phyloP scores from a whole-genome alignment of 2,888 invertebrate species.

The Hyles lineata region DNA sequence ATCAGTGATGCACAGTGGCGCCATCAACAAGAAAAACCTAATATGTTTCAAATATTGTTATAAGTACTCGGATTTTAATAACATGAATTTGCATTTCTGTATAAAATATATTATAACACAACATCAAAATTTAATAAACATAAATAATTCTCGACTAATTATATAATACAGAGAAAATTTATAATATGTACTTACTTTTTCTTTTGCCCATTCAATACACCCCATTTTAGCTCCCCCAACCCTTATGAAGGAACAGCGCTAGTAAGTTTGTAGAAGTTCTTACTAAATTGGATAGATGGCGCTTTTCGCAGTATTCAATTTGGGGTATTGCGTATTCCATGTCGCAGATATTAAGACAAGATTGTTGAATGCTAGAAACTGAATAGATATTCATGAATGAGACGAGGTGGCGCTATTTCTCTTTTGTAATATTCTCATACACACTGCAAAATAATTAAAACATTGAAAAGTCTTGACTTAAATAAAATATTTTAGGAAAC shows the following conservation, averaged over 20 bases:
- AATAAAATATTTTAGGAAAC: neutral
- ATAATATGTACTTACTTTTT: neutral
- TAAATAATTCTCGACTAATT: neutral
- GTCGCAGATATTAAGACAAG: conserved; percentile 4
- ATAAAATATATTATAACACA: neutral
- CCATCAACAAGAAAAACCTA: neutral
- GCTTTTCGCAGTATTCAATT: conserved; percentile 37
- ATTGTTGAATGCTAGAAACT: conserved; percentile 16
- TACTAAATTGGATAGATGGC: conserved; percentile 52
- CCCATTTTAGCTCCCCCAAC: neutral
- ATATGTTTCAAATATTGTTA: too few species aligned
- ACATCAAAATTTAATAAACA: too few species aligned
- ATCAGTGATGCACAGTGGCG: neutral
- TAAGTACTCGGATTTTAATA: too few species aligned
- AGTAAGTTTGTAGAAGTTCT: conserved; percentile 10
- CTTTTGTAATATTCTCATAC: neutral
- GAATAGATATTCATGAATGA: conserved; percentile 17
- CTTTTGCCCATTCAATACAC: neutral
- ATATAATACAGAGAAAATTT: neutral
- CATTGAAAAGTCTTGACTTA: neutral
- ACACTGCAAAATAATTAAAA: neutral
- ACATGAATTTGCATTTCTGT: too few species aligned
- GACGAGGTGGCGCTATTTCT: conserved; percentile 22
- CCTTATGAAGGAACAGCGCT: neutral
- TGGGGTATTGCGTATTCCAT: conserved; percentile 15